A percentile compares a stretch with the other conserved stretches of the same genome.
Conservation (phyloP, 1,140 invertebrate genomes). For the Colletes latitarsis region DNA sequence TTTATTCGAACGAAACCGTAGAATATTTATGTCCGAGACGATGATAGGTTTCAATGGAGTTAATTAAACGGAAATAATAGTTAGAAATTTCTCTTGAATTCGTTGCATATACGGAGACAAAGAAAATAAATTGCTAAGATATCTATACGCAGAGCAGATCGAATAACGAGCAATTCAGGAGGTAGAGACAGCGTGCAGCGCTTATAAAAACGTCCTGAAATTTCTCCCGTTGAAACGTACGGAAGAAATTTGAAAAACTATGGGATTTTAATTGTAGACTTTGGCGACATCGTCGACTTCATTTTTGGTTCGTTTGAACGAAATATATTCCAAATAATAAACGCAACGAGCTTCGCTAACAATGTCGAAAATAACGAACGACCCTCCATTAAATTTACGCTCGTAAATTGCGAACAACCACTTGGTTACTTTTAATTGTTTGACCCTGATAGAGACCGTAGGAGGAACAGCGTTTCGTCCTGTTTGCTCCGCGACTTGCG, state of each 20-base stretch:
- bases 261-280: conserved; percentile 27
- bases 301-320: conserved; percentile 26
- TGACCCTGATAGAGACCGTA: neutral
- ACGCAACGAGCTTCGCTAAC: conserved; percentile 2
- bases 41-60: no score
- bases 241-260: neutral
- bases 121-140: no score
- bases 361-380: conserved; percentile 22
- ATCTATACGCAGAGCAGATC: no score
- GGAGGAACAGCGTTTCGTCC: neutral
- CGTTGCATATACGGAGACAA: no score
- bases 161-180: no score
- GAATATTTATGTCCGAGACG: no score
- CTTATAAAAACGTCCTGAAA: no score
- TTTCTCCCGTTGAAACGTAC: no score
- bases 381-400: conserved; percentile 6
- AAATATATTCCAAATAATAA: conserved; percentile 14
- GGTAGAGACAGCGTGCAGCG: no score
- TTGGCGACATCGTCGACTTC: neutral
- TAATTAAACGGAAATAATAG: neutral
- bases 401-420: neutral
- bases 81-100: neutral
- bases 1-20: no score
- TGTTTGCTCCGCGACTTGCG: neutral
- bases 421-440: neutral